These are phyloP conservation scores for Catharus bicknelli DNA, from an alignment of 2,113 vertebrate genomes.

Conservation along the genomic window DNA sequence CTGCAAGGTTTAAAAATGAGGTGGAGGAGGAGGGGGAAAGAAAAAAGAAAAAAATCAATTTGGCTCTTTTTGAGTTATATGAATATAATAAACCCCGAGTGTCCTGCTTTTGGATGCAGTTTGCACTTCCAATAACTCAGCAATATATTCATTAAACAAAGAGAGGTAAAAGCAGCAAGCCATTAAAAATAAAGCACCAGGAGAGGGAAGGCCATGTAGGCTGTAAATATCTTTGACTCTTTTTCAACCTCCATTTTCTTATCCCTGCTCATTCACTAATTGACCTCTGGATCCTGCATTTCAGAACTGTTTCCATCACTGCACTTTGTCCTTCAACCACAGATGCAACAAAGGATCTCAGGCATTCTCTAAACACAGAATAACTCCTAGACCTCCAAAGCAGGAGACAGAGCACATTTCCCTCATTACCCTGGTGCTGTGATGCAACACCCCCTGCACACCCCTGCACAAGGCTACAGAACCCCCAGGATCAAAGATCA, in stretches of 20 bases:
- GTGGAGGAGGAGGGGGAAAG: neutral
- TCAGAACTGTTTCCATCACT: neutral
- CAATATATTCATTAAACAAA: slow-evolving; percentile 69
- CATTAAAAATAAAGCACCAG: slow-evolving; percentile 59
- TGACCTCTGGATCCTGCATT: slow-evolving; percentile 39
- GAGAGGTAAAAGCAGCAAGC: slow-evolving; percentile 62
- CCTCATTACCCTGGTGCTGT: neutral
- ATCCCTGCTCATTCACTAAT: slow-evolving; percentile 44
- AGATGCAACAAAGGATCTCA: neutral
- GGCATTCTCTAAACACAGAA: neutral
- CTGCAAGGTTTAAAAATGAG: slow-evolving; percentile 47
- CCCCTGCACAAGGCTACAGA: neutral
- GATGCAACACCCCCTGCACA: neutral
- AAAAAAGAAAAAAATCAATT: slow-evolving; percentile 15
- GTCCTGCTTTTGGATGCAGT: slow-evolving; percentile 69
- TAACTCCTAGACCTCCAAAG: neutral
- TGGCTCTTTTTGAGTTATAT: slow-evolving; percentile 55
- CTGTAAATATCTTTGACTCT: slow-evolving; percentile 66
- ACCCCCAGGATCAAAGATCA: neutral
- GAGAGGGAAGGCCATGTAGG: slow-evolving; percentile 30
- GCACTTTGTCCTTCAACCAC: slow-evolving; percentile 29
- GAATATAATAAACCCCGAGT: slow-evolving; percentile 67
- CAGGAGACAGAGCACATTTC: neutral
- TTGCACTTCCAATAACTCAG: slow-evolving; percentile 61
- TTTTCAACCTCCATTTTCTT: slow-evolving; percentile 61